phyloP scores from a whole-genome alignment of 2,113 vertebrate species.

The Pangasianodon gigas region DNA sequence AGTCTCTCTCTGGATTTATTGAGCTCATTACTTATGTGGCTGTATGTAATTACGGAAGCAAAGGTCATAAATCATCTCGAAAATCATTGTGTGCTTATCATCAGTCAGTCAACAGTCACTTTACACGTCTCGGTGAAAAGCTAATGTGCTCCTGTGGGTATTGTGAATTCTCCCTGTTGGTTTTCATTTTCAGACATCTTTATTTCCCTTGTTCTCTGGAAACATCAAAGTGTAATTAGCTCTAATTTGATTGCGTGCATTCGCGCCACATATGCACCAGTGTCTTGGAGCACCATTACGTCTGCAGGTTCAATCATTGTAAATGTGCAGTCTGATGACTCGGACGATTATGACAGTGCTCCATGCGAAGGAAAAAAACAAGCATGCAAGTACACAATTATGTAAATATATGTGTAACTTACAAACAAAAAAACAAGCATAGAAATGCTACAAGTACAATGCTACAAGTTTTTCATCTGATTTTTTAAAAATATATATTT shows the following conservation, averaged over 20 bases:
- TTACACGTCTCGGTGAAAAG: slow-evolving; percentile 40
- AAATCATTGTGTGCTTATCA: slow-evolving; percentile 74
- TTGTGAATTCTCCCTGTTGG: slow-evolving; percentile 15
- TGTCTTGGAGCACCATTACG: slow-evolving; percentile 33
- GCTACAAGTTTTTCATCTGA: no score
- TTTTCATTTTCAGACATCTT: slow-evolving; percentile 13
- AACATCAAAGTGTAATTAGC: slow-evolving; percentile 49
- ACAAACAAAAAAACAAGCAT: not conserved
- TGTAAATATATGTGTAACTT: not conserved
- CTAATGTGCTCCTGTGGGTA: slow-evolving; percentile 34
- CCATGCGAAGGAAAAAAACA: not conserved
- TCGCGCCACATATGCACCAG: not conserved
- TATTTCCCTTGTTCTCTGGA: slow-evolving; percentile 42
- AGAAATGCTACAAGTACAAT: not conserved
- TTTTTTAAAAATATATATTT: no score
- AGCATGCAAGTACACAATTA: not conserved
- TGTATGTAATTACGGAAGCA: slow-evolving; percentile 70
- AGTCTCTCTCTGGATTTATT: slow-evolving; percentile 38
- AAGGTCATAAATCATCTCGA: slow-evolving; percentile 77
- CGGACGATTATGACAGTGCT: not conserved
- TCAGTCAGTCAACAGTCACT: slow-evolving; percentile 49
- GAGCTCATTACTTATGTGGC: slow-evolving; percentile 74
- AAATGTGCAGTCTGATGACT: not conserved
- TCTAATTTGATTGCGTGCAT: slow-evolving; percentile 57
- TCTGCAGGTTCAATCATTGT: not conserved